Base-by-base conservation (phyloP, 2,888 invertebrate species). In the Tortricodes alternella region DNA sequence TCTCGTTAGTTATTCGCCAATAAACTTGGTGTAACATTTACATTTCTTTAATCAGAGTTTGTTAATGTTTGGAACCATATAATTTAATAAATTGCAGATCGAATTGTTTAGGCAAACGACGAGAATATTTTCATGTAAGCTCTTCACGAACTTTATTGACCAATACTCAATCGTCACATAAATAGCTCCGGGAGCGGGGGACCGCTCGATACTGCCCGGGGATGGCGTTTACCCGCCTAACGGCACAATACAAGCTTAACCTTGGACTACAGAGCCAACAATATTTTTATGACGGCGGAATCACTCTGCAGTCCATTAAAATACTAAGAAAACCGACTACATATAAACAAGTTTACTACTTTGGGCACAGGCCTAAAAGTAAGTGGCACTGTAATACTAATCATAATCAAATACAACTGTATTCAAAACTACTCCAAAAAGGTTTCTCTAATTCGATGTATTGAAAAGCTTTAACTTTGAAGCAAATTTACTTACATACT, bases 381-480 rank as follows among this genome's bases (percentile, higher is more conserved):
- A 24, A 50, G 49, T 56, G 44, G 29, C 56, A 56, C 56, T 56
- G 56, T 56, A 44, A 41, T 23, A 32, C 29, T 32, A 49, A 49
- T 44, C 44, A 16, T 6, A n/a, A n/a, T n/a, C n/a, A n/a, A 88
- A 87, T 89, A 89, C 89, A 89, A 88, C n/a, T 89, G 88, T 89
- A 85, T 78, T 76, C 72, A 82, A 69, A 71, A 81, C 23, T 59
- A 61, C 38, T 49, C 32, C 43, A 56, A 51, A 53, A 44, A 41
- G 34, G 19, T 34, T 49, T 49, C n/a, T 35, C 62, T 62, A 62
- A 61, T 62, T 62, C 62, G 62, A 62, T 62, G 62, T 62, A 59
- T 50, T 53, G 58, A 60, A 53, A 60, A 43, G 79, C 68, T 66
- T 76, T 77, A 74, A 78, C 74, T 76, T 73, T 70, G 74, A 81